phyloP scores from a whole-genome alignment of 2,113 vertebrate genomes.

The Ornithorhynchus anatinus region DNA sequence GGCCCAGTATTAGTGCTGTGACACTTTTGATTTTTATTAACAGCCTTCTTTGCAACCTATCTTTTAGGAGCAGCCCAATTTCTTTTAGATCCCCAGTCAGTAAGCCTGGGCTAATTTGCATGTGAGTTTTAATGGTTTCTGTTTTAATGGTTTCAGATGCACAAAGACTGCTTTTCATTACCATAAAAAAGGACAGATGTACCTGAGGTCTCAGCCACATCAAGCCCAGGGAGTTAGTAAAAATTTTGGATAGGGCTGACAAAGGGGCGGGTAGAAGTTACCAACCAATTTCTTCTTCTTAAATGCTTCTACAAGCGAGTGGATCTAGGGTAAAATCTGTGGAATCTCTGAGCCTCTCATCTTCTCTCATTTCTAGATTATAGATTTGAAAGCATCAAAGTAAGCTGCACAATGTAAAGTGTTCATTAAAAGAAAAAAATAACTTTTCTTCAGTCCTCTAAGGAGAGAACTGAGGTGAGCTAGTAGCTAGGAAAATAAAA shows the following conservation, averaged over 20 bases:
- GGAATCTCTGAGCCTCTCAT: background rate
- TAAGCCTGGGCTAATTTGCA: background rate
- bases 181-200: background rate
- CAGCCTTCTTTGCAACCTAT: background rate
- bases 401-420: background rate
- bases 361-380: background rate
- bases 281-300: accelerated
- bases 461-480: no score
- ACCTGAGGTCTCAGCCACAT: background rate
- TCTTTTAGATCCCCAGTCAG: background rate
- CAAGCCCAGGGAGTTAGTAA: background rate
- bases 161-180: background rate
- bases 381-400: background rate
- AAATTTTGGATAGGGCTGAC: no score
- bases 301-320: background rate
- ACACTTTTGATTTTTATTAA: background rate
- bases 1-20: background rate
- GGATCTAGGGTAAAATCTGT: background rate
- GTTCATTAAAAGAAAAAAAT: background rate
- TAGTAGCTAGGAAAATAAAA: no score
- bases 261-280: no score
- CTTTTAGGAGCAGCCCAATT: background rate
- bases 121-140: background rate
- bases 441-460: no score
- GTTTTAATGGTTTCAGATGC: background rate